Base-by-base conservation (phyloP, 1,140 invertebrate genomes). In the Callitettix versicolor region DNA sequence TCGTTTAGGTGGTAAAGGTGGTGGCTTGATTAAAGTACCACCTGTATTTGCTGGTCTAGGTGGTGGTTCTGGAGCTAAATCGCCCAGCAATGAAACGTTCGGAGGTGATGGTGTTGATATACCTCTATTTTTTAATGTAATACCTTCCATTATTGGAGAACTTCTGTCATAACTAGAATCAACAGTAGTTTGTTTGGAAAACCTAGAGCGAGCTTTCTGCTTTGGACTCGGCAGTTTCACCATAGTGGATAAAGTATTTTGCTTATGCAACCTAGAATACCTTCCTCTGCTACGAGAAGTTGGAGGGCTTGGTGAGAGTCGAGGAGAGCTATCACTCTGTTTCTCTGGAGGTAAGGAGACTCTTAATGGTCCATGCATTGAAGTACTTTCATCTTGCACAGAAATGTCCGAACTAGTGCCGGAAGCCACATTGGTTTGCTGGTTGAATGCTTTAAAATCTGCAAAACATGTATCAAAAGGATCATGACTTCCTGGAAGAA, bases 1-100 rank as follows among this genome's bases (percentile, higher is more conserved):
- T 64, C 89, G 88, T 68, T 91, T 91, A 0, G 88, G 88, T 2
- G 88, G 88, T 53, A 91, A 71, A 1, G 88, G 88, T 9, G 88
- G 88, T 1, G 88, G 88, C 59, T 88, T 77, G 47, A 79, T 74
- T 69, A 66, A 72, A 68, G 56, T 64, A 65, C 57, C 70, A 65
- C 57, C 70, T 66, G 53, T 68, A 66, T 52, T 70, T n/a, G 71
- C 75, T 1, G 79, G 82, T 48, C 85, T 69, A 1, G 84, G 84
- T 12, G 84, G 85, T 20, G 80, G 80, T 69, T 86, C 79, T 0
- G 84, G 85, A 17, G 79, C 79, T 60, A 70, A 69, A 61, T 73
- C 76, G 65, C 70, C 69, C 44, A 38, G 21, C 33, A 57, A 21
- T 24, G 38, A 44, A 3, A 36, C 34, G 34, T 38, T 51, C 11